Evolutionary conservation across 2,113 vertebrate species (phyloP).

Genomic region (Neogale vison): DNA sequence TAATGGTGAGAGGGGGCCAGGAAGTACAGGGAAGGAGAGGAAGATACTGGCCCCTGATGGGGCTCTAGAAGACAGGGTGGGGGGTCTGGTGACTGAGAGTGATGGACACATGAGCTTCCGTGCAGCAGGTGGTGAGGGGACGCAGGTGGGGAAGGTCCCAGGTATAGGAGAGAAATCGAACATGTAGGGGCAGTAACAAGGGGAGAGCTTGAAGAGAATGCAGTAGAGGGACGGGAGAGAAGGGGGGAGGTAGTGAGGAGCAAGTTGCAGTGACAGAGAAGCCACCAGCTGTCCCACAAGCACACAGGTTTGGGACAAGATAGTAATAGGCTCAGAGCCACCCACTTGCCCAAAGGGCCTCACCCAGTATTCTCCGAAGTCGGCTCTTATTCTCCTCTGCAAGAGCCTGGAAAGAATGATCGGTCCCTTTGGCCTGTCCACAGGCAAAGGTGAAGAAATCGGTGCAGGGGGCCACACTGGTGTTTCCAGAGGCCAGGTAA

Average conservation of each 20-base stretch:
- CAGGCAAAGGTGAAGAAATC: conserved; percentile 86
- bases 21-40: background rate
- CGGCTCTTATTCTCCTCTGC: conserved; percentile 81
- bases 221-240: background rate
- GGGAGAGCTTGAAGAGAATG: background rate
- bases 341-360: background rate
- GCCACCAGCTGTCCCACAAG: background rate
- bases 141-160: accelerated
- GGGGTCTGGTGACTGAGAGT: background rate
- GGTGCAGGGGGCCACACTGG: conserved; percentile 78
- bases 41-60: background rate
- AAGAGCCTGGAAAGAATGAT: conserved; percentile 74
- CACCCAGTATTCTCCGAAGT: conserved; percentile 84
- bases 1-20: too few relatives aligned
- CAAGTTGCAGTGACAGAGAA: background rate
- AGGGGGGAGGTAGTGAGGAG: too few relatives aligned
- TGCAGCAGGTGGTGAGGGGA: background rate
- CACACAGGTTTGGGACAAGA: background rate
- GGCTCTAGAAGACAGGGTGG: background rate
- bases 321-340: background rate
- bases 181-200: too few relatives aligned
- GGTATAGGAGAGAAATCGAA: accelerated
- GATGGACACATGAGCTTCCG: background rate
- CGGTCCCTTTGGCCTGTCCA: conserved; percentile 56
- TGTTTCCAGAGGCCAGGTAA: conserved; percentile 80